phyloP scores from a whole-genome alignment of 2,888 invertebrate species.

The Thymelicus acteon region DNA sequence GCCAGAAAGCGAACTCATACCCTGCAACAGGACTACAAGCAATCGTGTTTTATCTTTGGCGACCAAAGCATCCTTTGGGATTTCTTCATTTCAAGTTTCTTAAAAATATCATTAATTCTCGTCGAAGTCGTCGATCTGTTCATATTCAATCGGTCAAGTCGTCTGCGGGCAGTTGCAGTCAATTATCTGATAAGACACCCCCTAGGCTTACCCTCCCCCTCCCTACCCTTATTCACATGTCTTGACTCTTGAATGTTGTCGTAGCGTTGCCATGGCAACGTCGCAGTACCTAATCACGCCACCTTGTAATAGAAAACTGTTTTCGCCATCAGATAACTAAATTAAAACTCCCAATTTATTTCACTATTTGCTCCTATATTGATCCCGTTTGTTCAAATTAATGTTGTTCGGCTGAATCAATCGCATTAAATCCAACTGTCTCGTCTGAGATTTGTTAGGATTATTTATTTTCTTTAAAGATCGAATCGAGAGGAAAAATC shows the following conservation, averaged over 20 bases:
- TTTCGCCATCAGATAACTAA: not conserved
- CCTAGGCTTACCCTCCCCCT: conserved; percentile 49
- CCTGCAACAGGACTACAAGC: too few species aligned
- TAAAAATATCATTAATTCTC: not conserved
- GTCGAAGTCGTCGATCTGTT: not conserved
- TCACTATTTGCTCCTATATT: conserved; percentile 41
- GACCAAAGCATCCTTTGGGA: not conserved
- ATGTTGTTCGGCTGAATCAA: conserved; percentile 57
- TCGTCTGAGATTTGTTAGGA: conserved; percentile 55
- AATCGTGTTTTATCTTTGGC: too few species aligned
- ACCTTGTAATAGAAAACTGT: not conserved
- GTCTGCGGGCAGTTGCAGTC: conserved; percentile 50
- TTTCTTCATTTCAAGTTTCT: not conserved
- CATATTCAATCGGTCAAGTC: conserved; percentile 1
- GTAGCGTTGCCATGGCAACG: conserved; percentile 56
- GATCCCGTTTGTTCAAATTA: conserved; percentile 55
- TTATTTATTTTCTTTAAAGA: conserved; percentile 16
- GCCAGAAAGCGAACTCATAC: too few species aligned
- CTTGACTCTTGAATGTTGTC: conserved; percentile 46
- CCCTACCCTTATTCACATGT: conserved; percentile 39
- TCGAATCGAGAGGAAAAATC: not conserved
- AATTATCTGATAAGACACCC: conserved; percentile 76
- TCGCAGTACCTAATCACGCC: conserved; percentile 43
- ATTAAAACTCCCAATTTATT: conserved; percentile 46
- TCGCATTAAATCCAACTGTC: conserved; percentile 66